phyloP scores from a whole-genome alignment of 1,140 invertebrate genomes.

The Panagrolaimus sp. region DNA sequence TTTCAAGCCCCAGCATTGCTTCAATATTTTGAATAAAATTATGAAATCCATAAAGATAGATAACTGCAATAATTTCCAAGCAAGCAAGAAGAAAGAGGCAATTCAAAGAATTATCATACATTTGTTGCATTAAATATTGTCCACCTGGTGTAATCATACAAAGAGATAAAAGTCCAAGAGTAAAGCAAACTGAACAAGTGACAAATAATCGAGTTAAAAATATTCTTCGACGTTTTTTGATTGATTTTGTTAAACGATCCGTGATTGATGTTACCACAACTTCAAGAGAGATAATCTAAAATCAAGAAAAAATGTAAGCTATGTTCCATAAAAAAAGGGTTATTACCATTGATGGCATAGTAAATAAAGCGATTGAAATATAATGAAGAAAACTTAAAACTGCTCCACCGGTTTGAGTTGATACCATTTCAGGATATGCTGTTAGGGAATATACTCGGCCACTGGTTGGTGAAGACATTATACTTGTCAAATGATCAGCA shows the following conservation, averaged over 20 bases:
- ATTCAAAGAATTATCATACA: background rate
- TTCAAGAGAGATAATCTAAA: conserved; percentile 2
- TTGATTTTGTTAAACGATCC: background rate
- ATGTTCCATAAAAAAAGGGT: too few species aligned
- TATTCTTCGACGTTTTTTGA: background rate
- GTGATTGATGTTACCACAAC: background rate
- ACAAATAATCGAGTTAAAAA: background rate
- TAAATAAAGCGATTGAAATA: background rate
- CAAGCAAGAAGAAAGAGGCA: background rate
- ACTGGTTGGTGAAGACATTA: background rate
- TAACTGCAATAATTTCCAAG: background rate
- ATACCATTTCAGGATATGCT: background rate
- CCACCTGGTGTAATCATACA: background rate
- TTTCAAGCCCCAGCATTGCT: background rate
- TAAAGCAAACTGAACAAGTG: background rate
- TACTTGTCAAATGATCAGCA: background rate
- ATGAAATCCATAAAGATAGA: conserved; percentile 9
- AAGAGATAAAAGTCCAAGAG: background rate
- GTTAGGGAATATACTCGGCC: background rate
- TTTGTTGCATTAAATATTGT: background rate
- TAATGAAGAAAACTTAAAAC: background rate
- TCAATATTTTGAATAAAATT: conserved; percentile 14
- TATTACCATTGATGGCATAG: background rate
- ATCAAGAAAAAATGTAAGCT: too few species aligned
- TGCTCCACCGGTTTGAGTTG: background rate